phyloP scores from a whole-genome alignment of 2,113 vertebrate species.

The Pomatorhinus ruficollis region DNA sequence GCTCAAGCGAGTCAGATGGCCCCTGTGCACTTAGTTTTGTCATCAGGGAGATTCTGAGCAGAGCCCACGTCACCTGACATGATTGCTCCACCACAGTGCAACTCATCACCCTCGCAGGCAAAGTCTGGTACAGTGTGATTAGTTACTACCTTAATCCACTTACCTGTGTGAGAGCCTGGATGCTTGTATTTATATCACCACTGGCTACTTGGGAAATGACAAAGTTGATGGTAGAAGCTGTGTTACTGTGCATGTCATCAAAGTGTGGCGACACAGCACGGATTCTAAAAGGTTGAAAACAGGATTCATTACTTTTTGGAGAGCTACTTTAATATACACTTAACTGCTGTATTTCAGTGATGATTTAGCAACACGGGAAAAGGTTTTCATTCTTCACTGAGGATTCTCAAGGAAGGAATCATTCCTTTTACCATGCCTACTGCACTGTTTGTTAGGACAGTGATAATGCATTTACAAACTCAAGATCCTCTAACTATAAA shows the following conservation, averaged over 20 bases:
- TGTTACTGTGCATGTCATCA: conserved; percentile 96
- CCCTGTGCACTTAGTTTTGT: conserved; percentile 80
- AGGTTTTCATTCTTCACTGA: neutral
- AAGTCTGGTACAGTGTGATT: neutral
- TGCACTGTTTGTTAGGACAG: neutral
- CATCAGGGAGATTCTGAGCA: conserved; percentile 75
- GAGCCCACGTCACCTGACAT: conserved; percentile 61
- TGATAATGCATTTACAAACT: neutral
- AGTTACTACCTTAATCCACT: neutral
- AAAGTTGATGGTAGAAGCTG: conserved; percentile 96
- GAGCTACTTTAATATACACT: neutral
- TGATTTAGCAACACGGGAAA: neutral
- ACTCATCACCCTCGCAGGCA: conserved; percentile 79
- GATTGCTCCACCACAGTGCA: conserved; percentile 71
- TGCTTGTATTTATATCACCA: conserved; percentile 94
- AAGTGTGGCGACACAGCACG: conserved; percentile 91
- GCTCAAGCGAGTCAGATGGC: conserved; percentile 80
- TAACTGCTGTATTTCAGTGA: neutral
- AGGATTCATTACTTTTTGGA: neutral
- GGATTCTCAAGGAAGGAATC: neutral
- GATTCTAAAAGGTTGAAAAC: conserved; percentile 77
- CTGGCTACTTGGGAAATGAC: conserved; percentile 98
- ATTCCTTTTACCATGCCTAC: neutral
- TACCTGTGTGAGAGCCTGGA: conserved; percentile 97
- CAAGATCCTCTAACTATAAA: neutral